A percentile compares a stretch with the other conserved stretches of the same genome.
Evolutionary conservation across 2,797 vertebrate genomes (phyloP).

Genomic region (Phaenicophaeus curvirostris): DNA sequence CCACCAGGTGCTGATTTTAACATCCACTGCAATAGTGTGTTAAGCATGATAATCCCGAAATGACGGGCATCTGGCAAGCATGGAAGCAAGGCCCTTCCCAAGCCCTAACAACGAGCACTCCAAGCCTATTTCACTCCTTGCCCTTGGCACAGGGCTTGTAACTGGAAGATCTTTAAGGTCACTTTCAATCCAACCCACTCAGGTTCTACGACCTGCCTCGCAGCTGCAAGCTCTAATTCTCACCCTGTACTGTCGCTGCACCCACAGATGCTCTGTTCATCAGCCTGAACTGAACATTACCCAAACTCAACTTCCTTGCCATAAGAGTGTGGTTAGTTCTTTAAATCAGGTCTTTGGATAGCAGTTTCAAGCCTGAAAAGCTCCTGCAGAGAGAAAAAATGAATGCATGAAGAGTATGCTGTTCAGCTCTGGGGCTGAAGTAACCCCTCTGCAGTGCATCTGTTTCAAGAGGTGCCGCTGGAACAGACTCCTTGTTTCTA

Average conservation of each 20-base stretch:
- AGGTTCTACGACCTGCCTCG: neutral
- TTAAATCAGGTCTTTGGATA: neutral
- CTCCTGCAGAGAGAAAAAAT: neutral
- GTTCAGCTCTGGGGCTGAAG: neutral
- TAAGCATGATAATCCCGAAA: neutral
- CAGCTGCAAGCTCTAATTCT: neutral
- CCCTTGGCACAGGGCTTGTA: too few species aligned
- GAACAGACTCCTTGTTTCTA: neutral
- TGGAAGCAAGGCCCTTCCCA: neutral
- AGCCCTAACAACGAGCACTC: neutral
- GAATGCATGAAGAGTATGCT: rapidly evolving
- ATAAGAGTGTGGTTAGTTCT: neutral
- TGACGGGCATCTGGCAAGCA: neutral
- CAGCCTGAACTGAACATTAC: neutral
- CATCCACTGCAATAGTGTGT: neutral
- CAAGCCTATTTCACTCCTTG: neutral
- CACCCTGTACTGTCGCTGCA: rapidly evolving
- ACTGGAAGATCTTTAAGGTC: too few species aligned
- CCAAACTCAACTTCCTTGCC: neutral
- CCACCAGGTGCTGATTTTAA: neutral
- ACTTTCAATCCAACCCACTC: too few species aligned
- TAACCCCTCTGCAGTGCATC: neutral
- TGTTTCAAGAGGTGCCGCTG: neutral
- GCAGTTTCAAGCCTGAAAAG: neutral
- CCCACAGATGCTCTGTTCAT: neutral